Evolutionary conservation across 2,113 vertebrate genomes (phyloP), one percentile per base, ranked within the genome.

Genomic region (Vireo altiloquus): DNA sequence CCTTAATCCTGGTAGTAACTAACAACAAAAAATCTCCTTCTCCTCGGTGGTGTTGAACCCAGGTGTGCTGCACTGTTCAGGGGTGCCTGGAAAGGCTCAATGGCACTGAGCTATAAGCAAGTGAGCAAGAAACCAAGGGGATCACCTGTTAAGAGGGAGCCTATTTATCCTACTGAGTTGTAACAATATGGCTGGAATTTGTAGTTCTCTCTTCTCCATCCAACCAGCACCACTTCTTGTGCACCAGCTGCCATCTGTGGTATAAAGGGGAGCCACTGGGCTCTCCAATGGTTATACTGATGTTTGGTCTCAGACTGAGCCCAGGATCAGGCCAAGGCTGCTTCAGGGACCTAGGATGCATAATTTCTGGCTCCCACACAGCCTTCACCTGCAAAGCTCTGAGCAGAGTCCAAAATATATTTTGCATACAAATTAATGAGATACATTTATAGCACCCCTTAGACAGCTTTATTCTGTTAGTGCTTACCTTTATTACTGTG

Each of bases 401-500:
- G 76, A 96, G 90, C 9, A 14, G 85, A 96, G 96, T 95, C 95
- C 93, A 92, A 97, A 94, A 83, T 96, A 96, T 95, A 95, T 97
- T 96, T 97, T 96, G 93, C 93, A 95, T 96, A 96, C 95, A 96
- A 95, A 96, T 96, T 96, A 95, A 97, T 96, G 93, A 96, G 94
- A 92, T 96, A 94, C 94, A 90, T 96, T 94, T 96, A 96, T 89
- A 92, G 94, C 82, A 96, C 95, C 95, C 95, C 57, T 96, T 95
- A 96, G 96, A 96, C 95, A 93, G 82, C 72, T 96, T 96, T 96
- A 95, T 95, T 95, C 95, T 96, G 94, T 65, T 96, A 93, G 96
- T 95, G 95, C 95, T 96, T 96, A 96, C 95, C 95, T 96, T 96
- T 96, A 96, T 96, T 96, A 97, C 94, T 81, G 57, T 92, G 88